phyloP scores from a whole-genome alignment of 2,113 vertebrate species.

The Ceyx melanurus region DNA sequence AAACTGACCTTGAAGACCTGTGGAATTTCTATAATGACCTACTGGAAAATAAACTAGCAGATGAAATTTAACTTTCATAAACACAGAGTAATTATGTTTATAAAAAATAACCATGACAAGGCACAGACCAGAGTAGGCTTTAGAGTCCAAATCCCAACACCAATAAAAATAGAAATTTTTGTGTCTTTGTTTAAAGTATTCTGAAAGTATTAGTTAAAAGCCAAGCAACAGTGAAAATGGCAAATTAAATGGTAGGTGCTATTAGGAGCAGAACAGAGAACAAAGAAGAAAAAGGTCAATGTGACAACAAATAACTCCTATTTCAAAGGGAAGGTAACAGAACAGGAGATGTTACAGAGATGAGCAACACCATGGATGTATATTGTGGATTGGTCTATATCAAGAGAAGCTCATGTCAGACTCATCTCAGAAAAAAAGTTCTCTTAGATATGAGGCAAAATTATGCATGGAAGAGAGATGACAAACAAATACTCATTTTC shows the following conservation, averaged over 20 bases:
- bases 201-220: neutral
- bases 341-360: neutral
- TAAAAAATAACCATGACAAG: neutral
- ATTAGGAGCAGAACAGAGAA: neutral
- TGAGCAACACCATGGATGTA: fast-evolving
- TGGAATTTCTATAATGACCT: neutral
- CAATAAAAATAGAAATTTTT: neutral
- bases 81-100: neutral
- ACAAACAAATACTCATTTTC: neutral
- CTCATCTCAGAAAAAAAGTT: neutral
- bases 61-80: neutral
- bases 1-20: neutral
- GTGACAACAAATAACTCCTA: neutral
- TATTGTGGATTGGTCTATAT: neutral
- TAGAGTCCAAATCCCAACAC: neutral
- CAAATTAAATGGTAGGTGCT: neutral
- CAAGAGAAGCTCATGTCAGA: neutral
- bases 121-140: neutral
- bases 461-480: neutral
- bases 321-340: neutral
- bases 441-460: neutral
- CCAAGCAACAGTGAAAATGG: neutral
- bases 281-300: neutral
- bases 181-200: neutral
- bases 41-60: neutral